phyloP scores from a whole-genome alignment of 1,140 invertebrate species.

The Idris sp. region DNA sequence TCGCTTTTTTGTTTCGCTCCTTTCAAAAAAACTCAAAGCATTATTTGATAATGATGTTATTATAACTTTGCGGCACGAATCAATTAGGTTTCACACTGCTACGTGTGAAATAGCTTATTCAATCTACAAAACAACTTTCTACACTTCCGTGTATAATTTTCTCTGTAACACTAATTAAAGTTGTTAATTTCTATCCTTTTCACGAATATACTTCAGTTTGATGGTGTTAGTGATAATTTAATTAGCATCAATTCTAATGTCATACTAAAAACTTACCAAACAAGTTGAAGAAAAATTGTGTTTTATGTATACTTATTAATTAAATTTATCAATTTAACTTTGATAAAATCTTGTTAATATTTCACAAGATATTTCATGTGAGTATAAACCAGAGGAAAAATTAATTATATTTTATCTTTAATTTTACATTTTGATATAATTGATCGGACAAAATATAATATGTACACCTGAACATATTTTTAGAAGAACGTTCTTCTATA shows the following conservation, averaged over 20 bases:
- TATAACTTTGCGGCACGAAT: conserved; percentile 31
- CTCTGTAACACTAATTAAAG: conserved; percentile 51
- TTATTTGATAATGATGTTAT: conserved; percentile 34
- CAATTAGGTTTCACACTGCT: conserved; percentile 28
- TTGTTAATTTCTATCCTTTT: conserved; percentile 37
- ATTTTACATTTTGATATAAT: too few species aligned
- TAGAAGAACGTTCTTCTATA: too few species aligned
- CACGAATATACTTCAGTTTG: conserved; percentile 43
- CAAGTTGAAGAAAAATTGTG: neutral
- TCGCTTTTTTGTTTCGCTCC: too few species aligned
- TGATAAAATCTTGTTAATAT: too few species aligned
- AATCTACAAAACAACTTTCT: conserved; percentile 32
- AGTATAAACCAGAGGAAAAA: too few species aligned
- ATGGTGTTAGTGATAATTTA: conserved; percentile 26
- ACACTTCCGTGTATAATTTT: conserved; percentile 40
- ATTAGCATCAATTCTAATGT: conserved; percentile 38
- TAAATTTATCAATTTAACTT: too few species aligned
- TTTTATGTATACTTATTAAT: too few species aligned
- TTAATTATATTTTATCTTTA: too few species aligned
- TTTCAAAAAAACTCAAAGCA: too few species aligned
- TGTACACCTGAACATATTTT: too few species aligned
- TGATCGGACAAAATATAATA: too few species aligned
- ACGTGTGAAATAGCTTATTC: conserved; percentile 22
- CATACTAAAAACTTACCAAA: conserved; percentile 7
- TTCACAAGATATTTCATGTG: too few species aligned